Percentiles rank a stretch among this genome's conserved stretches.
Conservation (phyloP, 1,140 invertebrate species). For the Trigoniulus corallinus region DNA sequence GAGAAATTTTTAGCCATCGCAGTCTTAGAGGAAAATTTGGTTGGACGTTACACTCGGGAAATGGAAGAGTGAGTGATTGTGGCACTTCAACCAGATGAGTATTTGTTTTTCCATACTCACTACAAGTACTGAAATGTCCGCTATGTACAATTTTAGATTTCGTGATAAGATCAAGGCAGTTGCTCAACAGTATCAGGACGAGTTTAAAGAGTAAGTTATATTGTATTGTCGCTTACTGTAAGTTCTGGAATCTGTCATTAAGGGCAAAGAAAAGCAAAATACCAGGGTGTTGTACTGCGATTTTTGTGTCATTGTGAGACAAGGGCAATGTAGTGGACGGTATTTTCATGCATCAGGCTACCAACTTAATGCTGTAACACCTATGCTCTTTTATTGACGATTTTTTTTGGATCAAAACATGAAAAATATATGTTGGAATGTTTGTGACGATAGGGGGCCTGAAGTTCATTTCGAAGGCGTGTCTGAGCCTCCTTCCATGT, state of each 20-base stretch:
- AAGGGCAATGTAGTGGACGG: too few relatives aligned
- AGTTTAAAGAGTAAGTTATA: slow-evolving; percentile 49
- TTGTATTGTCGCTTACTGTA: not conserved
- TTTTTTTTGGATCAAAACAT: too few relatives aligned
- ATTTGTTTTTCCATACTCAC: slow-evolving; percentile 8
- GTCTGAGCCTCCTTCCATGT: too few relatives aligned
- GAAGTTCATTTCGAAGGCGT: too few relatives aligned
- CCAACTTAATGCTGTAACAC: too few relatives aligned
- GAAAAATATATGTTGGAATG: too few relatives aligned
- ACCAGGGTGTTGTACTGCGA: too few relatives aligned
- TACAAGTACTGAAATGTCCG: not conserved
- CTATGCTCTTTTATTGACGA: too few relatives aligned
- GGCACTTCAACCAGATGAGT: not conserved
- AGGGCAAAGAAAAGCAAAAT: too few relatives aligned
- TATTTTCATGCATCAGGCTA: too few relatives aligned
- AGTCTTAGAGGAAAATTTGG: slow-evolving; percentile 71
- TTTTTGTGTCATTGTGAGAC: not conserved
- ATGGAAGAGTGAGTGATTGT: slow-evolving; percentile 41
- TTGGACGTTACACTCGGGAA: slow-evolving; percentile 57
- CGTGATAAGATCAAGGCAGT: slow-evolving; percentile 67
- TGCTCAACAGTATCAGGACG: slow-evolving; percentile 52
- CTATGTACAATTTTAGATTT: slow-evolving; percentile 30
- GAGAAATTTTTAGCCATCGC: slow-evolving; percentile 71
- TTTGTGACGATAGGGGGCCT: too few relatives aligned
- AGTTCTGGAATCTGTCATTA: too few relatives aligned